Percentiles rank a stretch among this genome's conserved stretches.
phyloP scores from a whole-genome alignment of 2,797 vertebrate genomes.

The Gymnocypris eckloni region DNA sequence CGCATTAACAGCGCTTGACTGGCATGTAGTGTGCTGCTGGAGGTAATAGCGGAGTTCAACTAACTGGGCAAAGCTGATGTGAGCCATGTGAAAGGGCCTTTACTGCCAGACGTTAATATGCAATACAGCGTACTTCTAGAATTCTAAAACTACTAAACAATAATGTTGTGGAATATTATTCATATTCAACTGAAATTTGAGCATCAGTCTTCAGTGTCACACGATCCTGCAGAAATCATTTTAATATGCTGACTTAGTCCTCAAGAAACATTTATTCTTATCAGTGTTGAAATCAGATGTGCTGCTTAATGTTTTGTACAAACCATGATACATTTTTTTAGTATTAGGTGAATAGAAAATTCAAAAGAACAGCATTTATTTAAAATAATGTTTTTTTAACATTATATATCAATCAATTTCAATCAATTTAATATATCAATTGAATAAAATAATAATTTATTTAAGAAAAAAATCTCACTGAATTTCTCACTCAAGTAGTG shows the following conservation, averaged over 20 bases:
- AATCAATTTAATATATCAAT: background rate
- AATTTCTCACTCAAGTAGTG: background rate
- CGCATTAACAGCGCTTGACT: background rate
- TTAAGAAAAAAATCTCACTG: background rate
- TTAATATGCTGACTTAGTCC: background rate
- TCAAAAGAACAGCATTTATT: background rate
- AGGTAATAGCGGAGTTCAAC: background rate
- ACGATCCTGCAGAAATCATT: background rate
- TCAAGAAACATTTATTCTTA: background rate
- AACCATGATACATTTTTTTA: background rate
- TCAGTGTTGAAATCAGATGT: background rate
- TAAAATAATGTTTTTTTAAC: too few species aligned
- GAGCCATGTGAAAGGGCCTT: background rate
- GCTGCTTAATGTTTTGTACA: background rate
- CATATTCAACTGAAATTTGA: background rate
- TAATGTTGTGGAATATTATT: background rate
- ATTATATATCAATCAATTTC: too few species aligned
- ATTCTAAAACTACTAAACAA: background rate
- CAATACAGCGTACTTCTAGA: background rate
- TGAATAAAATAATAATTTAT: background rate
- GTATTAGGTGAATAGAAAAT: background rate
- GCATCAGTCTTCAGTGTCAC: background rate
- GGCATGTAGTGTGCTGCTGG: background rate
- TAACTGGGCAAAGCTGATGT: background rate
- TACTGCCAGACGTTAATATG: background rate